Base-by-base conservation (phyloP, 2,113 vertebrate species). In the Oncorhynchus kisutch region DNA sequence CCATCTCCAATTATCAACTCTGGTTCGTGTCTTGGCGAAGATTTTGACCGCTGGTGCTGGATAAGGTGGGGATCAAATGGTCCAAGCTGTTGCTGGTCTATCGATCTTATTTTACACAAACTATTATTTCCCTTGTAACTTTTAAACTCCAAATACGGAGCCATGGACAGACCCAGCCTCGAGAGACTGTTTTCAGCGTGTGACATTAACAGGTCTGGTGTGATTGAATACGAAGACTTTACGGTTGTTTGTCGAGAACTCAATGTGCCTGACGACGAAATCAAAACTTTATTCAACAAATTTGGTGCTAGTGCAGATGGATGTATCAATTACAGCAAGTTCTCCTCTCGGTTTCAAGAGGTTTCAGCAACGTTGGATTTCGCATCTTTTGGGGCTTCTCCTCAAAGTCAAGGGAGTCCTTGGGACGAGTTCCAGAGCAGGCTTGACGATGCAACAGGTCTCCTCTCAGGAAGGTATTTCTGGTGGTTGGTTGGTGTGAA, bases 141-240 rank as follows among this genome's bases (percentile, higher is more conserved):
- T 18, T 18, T 54, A 16, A 54, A 62, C 18, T 62, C n/a, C 7
- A 22, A 62, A 62, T 22, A 22, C 59, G n/a, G 2, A 62, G 59
- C 59, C 16, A 92, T 92, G 92, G 83, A 90, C n/a, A 74, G 68
- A 67, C 75, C 81, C 2, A 86, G 84, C 25, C 86, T 95, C 0
- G 80, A 73, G 51, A 90, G 89, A n/a, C 78, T 95, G 0, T 95
- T 94, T 67, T 91, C 91, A 1, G 90, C 92, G 0, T 95, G 94
- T 20, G 94, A 95, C 39, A 83, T 94, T 73, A 92, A 95, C 78
- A 91, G 85, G 24, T 93, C 92, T 3, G 94, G 94, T 1, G 75
- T 71, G 66, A 93, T 95, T 2, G 94, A 94, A 77, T 90, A 85
- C 20, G 91, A 91, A 31, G 94, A 94, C 82, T 94, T 95, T 75